A percentile compares a stretch with the other conserved stretches of the same genome.
These are phyloP conservation scores for Orthonyx spaldingii DNA, from an alignment of 2,113 vertebrate species.

Conservation along the genomic window DNA sequence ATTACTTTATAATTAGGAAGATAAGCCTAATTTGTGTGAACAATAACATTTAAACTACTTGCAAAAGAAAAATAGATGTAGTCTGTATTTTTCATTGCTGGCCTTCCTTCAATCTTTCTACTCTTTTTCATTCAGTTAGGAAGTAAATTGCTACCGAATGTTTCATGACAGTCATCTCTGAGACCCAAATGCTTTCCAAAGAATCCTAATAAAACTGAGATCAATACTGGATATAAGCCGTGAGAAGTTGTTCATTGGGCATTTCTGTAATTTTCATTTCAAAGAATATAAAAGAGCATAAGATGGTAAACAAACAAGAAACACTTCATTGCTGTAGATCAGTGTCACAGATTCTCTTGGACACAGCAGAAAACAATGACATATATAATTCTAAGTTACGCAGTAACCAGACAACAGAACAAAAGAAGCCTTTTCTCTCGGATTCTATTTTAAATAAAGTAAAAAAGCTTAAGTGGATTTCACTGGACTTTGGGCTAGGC, in stretches of 20 bases:
- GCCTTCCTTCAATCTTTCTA: neutral
- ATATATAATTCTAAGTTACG: neutral
- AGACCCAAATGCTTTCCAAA: neutral
- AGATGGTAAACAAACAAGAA: neutral
- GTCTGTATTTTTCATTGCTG: neutral
- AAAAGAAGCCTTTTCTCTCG: neutral
- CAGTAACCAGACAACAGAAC: neutral
- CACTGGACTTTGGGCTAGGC: neutral
- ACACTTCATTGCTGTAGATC: neutral
- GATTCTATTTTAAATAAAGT: neutral
- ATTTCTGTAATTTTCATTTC: slow-evolving; percentile 38
- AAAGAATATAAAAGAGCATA: neutral
- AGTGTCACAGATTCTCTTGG: neutral
- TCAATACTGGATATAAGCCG: neutral
- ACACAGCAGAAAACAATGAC: neutral
- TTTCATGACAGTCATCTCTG: neutral
- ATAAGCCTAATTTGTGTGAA: neutral
- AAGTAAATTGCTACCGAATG: neutral
- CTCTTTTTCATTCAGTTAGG: neutral
- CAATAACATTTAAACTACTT: neutral
- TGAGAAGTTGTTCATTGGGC: neutral
- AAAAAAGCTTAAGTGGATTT: neutral
- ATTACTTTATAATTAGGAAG: neutral
- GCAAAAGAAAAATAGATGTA: neutral
- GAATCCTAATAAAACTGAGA: neutral